Evolutionary conservation across 2,888 invertebrate genomes (phyloP).

Genomic region (Dicyrtomina minuta): DNA sequence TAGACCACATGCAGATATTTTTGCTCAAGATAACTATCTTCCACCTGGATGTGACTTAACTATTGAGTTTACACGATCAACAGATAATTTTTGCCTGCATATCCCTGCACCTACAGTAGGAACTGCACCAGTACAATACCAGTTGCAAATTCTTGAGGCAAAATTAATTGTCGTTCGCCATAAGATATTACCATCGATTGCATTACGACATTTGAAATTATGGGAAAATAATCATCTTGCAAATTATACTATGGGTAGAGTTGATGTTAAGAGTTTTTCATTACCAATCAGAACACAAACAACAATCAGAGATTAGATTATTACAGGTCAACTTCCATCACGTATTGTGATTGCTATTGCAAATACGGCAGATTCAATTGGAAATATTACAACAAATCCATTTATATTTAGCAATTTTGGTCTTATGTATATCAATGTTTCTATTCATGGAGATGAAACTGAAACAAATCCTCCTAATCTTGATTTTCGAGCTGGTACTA

Average conservation of each 20-base stretch:
- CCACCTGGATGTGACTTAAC: slow-evolving; percentile 38
- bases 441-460: slow-evolving; percentile 3
- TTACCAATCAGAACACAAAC: slow-evolving; percentile 30
- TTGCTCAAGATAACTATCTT: slow-evolving; percentile 24
- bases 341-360: slow-evolving; percentile 37
- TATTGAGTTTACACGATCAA: slow-evolving; percentile 18
- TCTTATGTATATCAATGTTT: slow-evolving; percentile 9
- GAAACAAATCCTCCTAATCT: background rate
- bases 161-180: slow-evolving; percentile 26
- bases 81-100: slow-evolving; percentile 36
- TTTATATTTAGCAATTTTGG: slow-evolving; percentile 11
- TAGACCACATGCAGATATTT: slow-evolving; percentile 34
- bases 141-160: slow-evolving; percentile 34
- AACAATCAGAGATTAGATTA: slow-evolving; percentile 28
- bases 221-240: slow-evolving; percentile 25
- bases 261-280: slow-evolving; percentile 31
- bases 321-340: slow-evolving; percentile 32
- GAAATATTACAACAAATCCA: slow-evolving; percentile 12
- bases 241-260: slow-evolving; percentile 28
- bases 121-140: too few species aligned
- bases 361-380: slow-evolving; percentile 7
- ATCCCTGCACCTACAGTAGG: background rate
- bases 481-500: background rate
- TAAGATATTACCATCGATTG: slow-evolving; percentile 34
- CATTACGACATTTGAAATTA: slow-evolving; percentile 22